These are phyloP conservation scores for Argyresthia albistria DNA, from an alignment of 2,888 invertebrate species.

Conservation along the genomic window DNA sequence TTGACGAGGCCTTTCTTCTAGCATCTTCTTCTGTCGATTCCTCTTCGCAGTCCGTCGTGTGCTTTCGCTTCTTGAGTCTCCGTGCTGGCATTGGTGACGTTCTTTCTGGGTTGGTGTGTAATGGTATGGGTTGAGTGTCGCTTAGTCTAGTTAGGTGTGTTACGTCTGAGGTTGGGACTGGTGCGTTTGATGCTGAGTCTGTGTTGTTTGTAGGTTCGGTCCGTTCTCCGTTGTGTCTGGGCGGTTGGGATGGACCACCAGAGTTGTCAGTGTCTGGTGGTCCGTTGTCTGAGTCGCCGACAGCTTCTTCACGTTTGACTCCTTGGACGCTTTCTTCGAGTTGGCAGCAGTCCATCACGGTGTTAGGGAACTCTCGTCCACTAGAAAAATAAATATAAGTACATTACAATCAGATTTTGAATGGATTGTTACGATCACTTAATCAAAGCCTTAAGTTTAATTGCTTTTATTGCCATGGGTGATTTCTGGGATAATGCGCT, in stretches of 20 bases:
- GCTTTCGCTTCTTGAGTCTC: constrained; percentile 71
- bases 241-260: constrained; percentile 46
- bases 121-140: constrained; percentile 51
- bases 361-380: constrained; percentile 89
- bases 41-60: constrained; percentile 54
- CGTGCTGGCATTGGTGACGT: constrained; percentile 75
- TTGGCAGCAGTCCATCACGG: constrained; percentile 95
- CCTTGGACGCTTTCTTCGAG: constrained; percentile 86
- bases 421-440: too few species aligned
- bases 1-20: constrained; percentile 55
- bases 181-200: constrained; percentile 53
- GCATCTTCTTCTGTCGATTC: constrained; percentile 49
- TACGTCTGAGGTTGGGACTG: constrained; percentile 51
- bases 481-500: too few species aligned
- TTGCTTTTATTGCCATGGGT: background rate
- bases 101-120: constrained; percentile 55
- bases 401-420: background rate
- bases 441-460: background rate
- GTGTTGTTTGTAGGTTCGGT: constrained; percentile 51
- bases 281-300: constrained; percentile 89
- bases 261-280: constrained; percentile 87
- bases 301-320: constrained; percentile 87
- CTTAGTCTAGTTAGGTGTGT: constrained; percentile 58
- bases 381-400: constrained; percentile 64
- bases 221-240: constrained; percentile 49